A percentile compares a stretch with the other conserved stretches of the same genome.
phyloP scores from a whole-genome alignment of 2,797 vertebrate species.

The Columba guinea region DNA sequence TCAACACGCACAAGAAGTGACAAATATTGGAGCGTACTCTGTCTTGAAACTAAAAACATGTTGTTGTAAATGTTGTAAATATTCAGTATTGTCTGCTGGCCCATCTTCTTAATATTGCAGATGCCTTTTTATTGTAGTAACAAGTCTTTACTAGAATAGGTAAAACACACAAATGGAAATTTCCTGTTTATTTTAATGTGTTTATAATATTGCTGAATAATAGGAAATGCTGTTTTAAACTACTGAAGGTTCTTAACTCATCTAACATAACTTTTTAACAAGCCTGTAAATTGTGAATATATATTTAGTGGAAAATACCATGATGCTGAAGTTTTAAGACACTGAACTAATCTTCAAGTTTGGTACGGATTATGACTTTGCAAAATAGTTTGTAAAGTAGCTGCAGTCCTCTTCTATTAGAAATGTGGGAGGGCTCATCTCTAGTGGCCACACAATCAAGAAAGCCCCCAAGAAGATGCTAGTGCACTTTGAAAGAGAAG shows the following conservation, averaged over 20 bases:
- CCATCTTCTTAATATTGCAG: background rate
- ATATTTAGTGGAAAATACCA: background rate
- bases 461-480: background rate
- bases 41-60: background rate
- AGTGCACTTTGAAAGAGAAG: background rate
- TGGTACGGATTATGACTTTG: background rate
- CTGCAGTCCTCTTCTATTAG: background rate
- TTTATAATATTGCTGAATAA: background rate
- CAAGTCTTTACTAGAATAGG: background rate
- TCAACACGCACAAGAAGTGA: slow-evolving; percentile 5
- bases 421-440: background rate
- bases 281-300: background rate
- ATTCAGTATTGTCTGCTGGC: background rate
- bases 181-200: background rate
- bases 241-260: background rate
- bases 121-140: background rate
- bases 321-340: background rate
- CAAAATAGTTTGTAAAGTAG: background rate
- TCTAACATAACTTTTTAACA: background rate
- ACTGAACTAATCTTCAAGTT: background rate
- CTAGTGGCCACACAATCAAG: background rate
- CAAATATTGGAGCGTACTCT: background rate
- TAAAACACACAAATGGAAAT: background rate
- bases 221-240: background rate
- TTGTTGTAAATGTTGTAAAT: background rate